Percentiles rank a stretch among this genome's conserved stretches.
phyloP scores from a whole-genome alignment of 2,797 vertebrate genomes.

The Xenopus petersii region DNA sequence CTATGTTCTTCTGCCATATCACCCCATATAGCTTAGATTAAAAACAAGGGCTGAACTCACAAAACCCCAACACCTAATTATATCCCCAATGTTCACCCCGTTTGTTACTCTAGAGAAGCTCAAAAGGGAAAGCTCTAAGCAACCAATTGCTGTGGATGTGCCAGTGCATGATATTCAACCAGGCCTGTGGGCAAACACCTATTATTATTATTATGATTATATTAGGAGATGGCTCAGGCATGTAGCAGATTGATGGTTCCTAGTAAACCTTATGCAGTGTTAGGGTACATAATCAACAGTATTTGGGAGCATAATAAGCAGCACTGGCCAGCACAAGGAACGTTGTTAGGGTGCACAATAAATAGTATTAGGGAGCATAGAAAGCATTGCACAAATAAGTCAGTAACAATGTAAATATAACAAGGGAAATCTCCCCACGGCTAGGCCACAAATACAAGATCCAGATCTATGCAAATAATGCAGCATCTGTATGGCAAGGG shows the following conservation, averaged over 20 bases:
- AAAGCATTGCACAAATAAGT: neutral
- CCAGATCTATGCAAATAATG: neutral
- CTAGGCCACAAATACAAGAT: neutral
- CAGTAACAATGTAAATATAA: neutral
- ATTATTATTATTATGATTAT: too few species aligned
- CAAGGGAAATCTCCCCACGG: neutral
- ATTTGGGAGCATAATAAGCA: too few species aligned
- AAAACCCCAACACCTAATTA: conserved; percentile 16
- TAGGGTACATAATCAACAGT: too few species aligned
- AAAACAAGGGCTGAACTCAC: conserved; percentile 42
- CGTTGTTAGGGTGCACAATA: too few species aligned
- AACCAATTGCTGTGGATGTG: neutral
- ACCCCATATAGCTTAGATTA: conserved; percentile 44
- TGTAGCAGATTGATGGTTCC: too few species aligned
- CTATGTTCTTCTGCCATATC: neutral
- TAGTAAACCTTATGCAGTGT: too few species aligned
- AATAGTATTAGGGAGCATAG: too few species aligned
- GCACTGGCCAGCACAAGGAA: too few species aligned
- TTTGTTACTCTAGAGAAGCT: neutral
- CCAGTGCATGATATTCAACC: too few species aligned
- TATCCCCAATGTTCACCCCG: conserved; percentile 51
- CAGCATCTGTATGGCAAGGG: neutral
- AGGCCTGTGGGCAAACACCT: too few species aligned
- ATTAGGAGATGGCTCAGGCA: too few species aligned
- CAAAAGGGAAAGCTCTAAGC: neutral